Conservation (phyloP, 2,113 vertebrate genomes). For the Coryphaenoides rupestris region DNA sequence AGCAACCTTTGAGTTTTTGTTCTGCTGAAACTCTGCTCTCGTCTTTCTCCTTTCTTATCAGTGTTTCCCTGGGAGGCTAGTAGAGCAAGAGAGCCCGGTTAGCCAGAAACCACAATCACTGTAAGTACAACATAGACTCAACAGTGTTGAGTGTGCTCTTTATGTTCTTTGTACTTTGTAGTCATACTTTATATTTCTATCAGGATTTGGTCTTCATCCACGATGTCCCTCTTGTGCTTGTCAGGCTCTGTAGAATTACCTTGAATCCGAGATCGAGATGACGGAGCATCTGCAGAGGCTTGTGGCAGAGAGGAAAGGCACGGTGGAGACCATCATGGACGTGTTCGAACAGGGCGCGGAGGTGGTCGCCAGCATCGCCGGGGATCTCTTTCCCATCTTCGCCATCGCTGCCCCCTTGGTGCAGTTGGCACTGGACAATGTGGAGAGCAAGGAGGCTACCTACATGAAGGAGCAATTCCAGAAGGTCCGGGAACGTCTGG, state of each 20-base stretch:
- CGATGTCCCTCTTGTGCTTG: background rate
- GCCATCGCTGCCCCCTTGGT: conserved; percentile 73
- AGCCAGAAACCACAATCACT: conserved; percentile 12
- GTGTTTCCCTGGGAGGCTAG: conserved; percentile 34
- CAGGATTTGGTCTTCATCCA: too few species aligned
- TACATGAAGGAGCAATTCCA: conserved; percentile 78
- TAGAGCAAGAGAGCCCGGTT: conserved; percentile 16
- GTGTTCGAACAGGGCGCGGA: conserved; percentile 73
- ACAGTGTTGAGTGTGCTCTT: background rate
- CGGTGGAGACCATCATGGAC: conserved; percentile 75
- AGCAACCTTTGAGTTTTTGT: conserved; percentile 4
- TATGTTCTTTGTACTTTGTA: background rate
- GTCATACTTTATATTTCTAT: too few species aligned
- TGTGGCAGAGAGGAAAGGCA: conserved; percentile 66
- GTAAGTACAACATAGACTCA: conserved; percentile 30
- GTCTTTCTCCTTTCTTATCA: conserved; percentile 55
- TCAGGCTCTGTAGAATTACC: conserved; percentile 1
- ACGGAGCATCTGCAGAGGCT: conserved; percentile 61
- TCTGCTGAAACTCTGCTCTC: conserved; percentile 26
- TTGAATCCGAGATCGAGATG: conserved; percentile 52
- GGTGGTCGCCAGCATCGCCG: conserved; percentile 68
- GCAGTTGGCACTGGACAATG: conserved; percentile 70
- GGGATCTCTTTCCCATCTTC: conserved; percentile 75
- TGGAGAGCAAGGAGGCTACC: conserved; percentile 72
- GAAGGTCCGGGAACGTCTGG: conserved; percentile 71